These are phyloP conservation scores for Graphium colonna DNA, from an alignment of 2,888 invertebrate species.

Conservation along the genomic window DNA sequence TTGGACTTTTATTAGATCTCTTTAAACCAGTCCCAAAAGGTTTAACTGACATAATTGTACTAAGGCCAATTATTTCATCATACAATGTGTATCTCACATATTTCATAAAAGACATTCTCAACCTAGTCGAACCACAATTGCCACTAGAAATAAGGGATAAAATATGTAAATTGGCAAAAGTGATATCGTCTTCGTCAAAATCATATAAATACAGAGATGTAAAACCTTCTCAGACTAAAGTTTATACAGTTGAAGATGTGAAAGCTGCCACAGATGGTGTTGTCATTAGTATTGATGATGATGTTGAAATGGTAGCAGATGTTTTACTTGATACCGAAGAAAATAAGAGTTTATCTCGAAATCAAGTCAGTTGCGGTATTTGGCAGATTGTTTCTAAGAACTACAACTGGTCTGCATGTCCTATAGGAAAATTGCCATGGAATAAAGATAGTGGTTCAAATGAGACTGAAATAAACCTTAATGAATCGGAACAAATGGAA, in stretches of 20 bases:
- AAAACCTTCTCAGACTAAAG: slow-evolving; percentile 42
- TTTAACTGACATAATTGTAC: slow-evolving; percentile 51
- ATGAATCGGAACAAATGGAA: slow-evolving; percentile 3
- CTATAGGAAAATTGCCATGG: slow-evolving; percentile 76
- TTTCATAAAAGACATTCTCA: slow-evolving; percentile 55
- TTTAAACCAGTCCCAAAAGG: slow-evolving; percentile 52
- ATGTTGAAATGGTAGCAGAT: not conserved
- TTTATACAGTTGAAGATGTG: slow-evolving; percentile 71
- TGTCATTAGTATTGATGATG: slow-evolving; percentile 6
- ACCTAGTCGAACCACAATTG: slow-evolving; percentile 52
- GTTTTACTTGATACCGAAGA: not conserved
- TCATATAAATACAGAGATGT: slow-evolving; percentile 27
- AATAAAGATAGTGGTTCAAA: slow-evolving; percentile 37
- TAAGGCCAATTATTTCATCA: slow-evolving; percentile 58
- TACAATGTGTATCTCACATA: slow-evolving; percentile 61
- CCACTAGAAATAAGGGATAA: slow-evolving; percentile 42
- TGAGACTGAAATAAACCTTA: slow-evolving; percentile 25
- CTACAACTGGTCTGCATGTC: slow-evolving; percentile 64
- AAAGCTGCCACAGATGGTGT: slow-evolving; percentile 27
- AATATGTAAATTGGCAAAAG: slow-evolving; percentile 51
- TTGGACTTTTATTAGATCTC: slow-evolving; percentile 54
- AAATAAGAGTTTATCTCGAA: not conserved
- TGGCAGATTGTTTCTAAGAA: slow-evolving; percentile 53
- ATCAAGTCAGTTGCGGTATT: slow-evolving; percentile 34
- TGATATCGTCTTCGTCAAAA: slow-evolving; percentile 55